phyloP scores from a whole-genome alignment of 2,888 invertebrate genomes.

The Omphaloscelis lunosa region DNA sequence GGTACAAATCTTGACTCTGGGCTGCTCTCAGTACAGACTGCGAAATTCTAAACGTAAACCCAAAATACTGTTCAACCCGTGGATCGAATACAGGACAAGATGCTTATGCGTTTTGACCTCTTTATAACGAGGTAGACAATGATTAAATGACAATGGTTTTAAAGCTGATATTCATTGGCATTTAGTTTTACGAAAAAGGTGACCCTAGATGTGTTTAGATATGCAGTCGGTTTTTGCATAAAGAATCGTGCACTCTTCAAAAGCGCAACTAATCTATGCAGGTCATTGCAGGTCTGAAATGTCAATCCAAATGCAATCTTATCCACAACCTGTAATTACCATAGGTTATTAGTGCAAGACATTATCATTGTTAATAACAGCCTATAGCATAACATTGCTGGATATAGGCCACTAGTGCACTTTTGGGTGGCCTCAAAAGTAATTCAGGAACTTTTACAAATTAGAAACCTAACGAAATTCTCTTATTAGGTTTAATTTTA shows the following conservation, averaged over 20 bases:
- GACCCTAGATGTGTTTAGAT: conserved; percentile 23
- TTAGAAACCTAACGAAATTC: neutral
- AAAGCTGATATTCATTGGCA: conserved; percentile 11
- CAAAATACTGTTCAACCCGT: neutral
- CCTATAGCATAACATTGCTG: neutral
- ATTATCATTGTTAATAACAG: conserved; percentile 52
- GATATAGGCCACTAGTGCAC: neutral
- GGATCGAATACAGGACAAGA: neutral
- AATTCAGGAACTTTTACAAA: neutral
- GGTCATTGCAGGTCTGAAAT: conserved; percentile 42
- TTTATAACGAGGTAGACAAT: neutral
- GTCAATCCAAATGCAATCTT: conserved; percentile 49
- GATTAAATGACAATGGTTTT: neutral
- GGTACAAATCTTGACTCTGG: neutral
- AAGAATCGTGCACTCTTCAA: conserved; percentile 50
- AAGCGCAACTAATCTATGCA: conserved; percentile 55
- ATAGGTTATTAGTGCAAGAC: conserved; percentile 43
- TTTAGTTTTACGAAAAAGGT: conserved; percentile 20
- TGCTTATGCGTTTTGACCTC: too few species aligned
- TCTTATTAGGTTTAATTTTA: too few species aligned
- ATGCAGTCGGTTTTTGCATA: conserved; percentile 22
- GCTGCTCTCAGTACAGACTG: neutral
- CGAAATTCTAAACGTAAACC: neutral
- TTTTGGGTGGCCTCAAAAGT: neutral
- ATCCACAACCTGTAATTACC: conserved; percentile 26